Evolutionary conservation across 2,797 vertebrate genomes (phyloP).

Genomic region (Cossypha niveicapilla): DNA sequence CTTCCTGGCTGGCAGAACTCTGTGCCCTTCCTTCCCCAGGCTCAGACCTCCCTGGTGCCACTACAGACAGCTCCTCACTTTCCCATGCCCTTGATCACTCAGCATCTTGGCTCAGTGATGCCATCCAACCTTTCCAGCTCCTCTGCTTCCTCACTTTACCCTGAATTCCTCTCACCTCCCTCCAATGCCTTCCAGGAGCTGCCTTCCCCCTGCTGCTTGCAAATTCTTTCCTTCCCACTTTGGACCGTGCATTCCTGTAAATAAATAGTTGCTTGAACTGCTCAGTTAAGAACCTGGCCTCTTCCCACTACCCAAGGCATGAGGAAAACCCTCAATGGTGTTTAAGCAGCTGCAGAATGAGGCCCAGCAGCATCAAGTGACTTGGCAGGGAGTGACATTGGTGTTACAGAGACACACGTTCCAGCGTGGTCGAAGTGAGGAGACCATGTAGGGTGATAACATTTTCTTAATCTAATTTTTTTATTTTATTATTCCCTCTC

Average conservation of each 20-base stretch:
- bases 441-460: slow-evolving; percentile 11
- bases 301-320: background rate
- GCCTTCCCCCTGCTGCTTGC: background rate
- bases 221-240: background rate
- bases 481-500: slow-evolving; percentile 42
- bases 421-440: background rate
- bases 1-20: slow-evolving; percentile 27
- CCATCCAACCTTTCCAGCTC: background rate
- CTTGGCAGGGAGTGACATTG: background rate
- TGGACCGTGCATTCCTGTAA: background rate
- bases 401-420: background rate
- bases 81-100: slow-evolving; percentile 34
- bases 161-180: background rate
- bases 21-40: slow-evolving; percentile 18
- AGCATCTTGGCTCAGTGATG: background rate
- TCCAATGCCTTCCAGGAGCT: background rate
- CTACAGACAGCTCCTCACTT: background rate
- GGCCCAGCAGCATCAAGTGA: slow-evolving; percentile 23
- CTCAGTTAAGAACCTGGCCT: background rate
- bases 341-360: slow-evolving; percentile 17
- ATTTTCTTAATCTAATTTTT: slow-evolving; percentile 35
- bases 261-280: background rate
- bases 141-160: background rate
- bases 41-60: slow-evolving; percentile 47
- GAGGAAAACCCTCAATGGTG: background rate